phyloP scores from a whole-genome alignment of 2,797 vertebrate genomes.

The Philypnodon macrostomus region DNA sequence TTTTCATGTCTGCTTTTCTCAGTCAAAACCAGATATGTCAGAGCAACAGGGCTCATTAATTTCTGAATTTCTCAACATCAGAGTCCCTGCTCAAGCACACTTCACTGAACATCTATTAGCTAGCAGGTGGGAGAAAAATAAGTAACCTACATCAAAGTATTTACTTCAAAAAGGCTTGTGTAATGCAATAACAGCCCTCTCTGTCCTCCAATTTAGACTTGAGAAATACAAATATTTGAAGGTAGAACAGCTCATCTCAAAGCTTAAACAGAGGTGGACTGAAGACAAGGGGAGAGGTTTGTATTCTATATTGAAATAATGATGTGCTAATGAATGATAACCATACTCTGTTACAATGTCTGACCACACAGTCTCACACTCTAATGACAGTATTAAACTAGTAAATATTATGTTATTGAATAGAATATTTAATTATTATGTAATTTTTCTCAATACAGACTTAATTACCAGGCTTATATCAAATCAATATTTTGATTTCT shows the following conservation, averaged over 20 bases:
- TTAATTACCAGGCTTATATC: neutral
- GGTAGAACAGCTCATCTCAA: slow-evolving; percentile 69
- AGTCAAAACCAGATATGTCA: slow-evolving; percentile 38
- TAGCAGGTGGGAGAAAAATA: slow-evolving; percentile 57
- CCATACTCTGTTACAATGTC: too few relatives aligned
- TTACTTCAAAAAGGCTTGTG: neutral
- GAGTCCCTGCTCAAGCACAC: slow-evolving; percentile 58
- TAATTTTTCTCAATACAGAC: neutral
- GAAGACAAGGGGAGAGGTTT: slow-evolving; percentile 45
- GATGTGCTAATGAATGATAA: too few relatives aligned
- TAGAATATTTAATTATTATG: slow-evolving; percentile 3
- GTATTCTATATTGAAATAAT: slow-evolving; percentile 3
- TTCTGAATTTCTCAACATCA: slow-evolving; percentile 71
- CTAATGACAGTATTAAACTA: too few relatives aligned
- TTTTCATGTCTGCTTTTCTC: slow-evolving; percentile 27
- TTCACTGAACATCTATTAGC: slow-evolving; percentile 67
- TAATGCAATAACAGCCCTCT: neutral
- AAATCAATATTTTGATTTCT: neutral
- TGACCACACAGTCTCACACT: too few relatives aligned
- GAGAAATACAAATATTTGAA: slow-evolving; percentile 76
- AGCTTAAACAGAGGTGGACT: slow-evolving; percentile 51
- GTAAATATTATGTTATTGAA: too few relatives aligned
- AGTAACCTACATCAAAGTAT: slow-evolving; percentile 1
- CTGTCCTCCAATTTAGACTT: slow-evolving; percentile 57
- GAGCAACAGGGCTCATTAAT: slow-evolving; percentile 46